phyloP scores from a whole-genome alignment of 2,888 invertebrate genomes.

The Branchipolynoe longqiensis region DNA sequence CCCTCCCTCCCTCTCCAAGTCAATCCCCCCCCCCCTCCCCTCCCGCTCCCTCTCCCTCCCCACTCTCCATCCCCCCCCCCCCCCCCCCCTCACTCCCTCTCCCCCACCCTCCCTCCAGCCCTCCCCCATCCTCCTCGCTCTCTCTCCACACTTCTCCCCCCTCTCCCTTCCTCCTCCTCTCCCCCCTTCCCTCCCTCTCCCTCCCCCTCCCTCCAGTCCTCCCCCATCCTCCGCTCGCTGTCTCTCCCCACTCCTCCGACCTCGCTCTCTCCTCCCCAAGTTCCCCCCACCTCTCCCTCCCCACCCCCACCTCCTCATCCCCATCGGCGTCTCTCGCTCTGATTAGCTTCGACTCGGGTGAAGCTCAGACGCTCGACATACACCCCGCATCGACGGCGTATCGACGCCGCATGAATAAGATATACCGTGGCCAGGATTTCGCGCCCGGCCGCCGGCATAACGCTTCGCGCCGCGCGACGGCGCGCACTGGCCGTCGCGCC shows the following conservation, averaged over 20 bases:
- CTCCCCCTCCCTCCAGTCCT: constrained; percentile 1
- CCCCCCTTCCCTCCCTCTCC: not conserved
- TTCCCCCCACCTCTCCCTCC: not conserved
- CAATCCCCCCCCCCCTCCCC: no score
- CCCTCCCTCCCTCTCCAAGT: no score
- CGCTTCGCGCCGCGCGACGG: not conserved
- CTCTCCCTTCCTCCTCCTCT: not conserved
- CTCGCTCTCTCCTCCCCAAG: no score
- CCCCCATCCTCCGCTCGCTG: no score
- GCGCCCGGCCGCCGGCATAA: not conserved
- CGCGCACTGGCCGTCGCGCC: not conserved
- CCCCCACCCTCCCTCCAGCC: not conserved
- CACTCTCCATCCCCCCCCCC: no score
- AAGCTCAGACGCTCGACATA: not conserved
- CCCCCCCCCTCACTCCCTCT: not conserved
- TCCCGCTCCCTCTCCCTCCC: no score
- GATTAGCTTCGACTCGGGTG: constrained; percentile 40
- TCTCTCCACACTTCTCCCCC: not conserved
- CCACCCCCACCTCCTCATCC: not conserved
- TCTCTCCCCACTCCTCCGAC: no score
- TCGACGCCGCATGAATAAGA: constrained; percentile 43
- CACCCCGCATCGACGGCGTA: constrained; percentile 16
- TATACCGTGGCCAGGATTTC: constrained; percentile 12
- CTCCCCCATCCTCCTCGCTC: not conserved
- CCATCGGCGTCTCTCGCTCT: not conserved